Percentiles rank a stretch among this genome's conserved stretches.
Conservation (phyloP, 1,140 invertebrate genomes). For the Formica selysi region DNA sequence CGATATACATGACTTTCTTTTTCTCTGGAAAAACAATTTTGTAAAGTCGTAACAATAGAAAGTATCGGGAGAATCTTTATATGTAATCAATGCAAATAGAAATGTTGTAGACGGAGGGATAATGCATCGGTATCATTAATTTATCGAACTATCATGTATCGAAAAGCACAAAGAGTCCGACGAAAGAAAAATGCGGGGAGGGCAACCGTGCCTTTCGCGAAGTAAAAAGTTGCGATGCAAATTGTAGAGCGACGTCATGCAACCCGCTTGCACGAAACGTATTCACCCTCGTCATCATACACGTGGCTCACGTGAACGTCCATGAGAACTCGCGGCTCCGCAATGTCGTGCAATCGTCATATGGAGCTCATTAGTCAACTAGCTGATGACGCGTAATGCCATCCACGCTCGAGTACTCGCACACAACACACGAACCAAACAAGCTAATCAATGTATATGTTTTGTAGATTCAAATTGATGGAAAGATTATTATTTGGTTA, state of each 20-base stretch:
- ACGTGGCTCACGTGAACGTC: constrained; percentile 56
- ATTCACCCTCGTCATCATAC: constrained; percentile 39
- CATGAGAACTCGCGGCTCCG: constrained; percentile 69
- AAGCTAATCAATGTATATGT: background rate
- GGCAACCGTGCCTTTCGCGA: constrained; percentile 4
- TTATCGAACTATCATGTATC: constrained; percentile 19
- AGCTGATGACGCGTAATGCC: constrained; percentile 49
- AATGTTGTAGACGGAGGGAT: background rate
- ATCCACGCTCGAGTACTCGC: constrained; percentile 28
- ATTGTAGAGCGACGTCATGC: constrained; percentile 48
- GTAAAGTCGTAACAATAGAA: background rate
- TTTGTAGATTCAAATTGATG: constrained; percentile 4
- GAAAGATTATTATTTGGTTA: background rate
- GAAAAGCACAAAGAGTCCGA: constrained; percentile 22
- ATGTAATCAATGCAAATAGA: background rate
- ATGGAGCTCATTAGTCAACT: constrained; percentile 77
- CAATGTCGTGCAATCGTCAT: constrained; percentile 67
- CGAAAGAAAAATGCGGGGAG: constrained; percentile 6
- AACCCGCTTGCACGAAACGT: constrained; percentile 46
- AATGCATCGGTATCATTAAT: constrained; percentile 1
- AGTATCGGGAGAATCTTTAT: background rate
- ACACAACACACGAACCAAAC: background rate
- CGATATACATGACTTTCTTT: background rate
- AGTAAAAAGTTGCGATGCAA: constrained; percentile 38
- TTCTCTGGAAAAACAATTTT: background rate